phyloP scores from a whole-genome alignment of 2,113 vertebrate genomes.

The Peucedramus taeniatus region DNA sequence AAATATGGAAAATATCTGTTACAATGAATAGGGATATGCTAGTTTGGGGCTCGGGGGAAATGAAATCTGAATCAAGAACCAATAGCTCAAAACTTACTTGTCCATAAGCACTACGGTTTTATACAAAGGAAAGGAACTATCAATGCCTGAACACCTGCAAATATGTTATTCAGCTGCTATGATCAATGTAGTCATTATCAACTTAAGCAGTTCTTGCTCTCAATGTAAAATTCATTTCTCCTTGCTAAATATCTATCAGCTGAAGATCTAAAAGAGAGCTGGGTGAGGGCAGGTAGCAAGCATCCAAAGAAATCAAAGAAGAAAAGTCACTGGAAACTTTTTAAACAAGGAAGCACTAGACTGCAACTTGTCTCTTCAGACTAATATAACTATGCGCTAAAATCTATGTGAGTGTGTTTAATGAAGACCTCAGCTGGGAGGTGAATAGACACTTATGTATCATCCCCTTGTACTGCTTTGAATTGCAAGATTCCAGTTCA shows the following conservation, averaged over 20 bases:
- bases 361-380: neutral
- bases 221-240: neutral
- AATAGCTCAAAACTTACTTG: neutral
- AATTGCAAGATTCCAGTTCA: constrained; percentile 34
- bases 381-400: neutral
- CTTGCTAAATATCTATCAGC: neutral
- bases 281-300: neutral
- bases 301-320: neutral
- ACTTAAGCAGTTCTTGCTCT: neutral
- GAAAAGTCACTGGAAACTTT: neutral
- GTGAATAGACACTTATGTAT: neutral
- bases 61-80: neutral
- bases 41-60: neutral
- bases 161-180: neutral
- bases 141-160: neutral
- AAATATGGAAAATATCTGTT: neutral
- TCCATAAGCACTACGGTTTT: neutral
- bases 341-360: constrained; percentile 1
- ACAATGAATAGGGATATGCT: neutral
- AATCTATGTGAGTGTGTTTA: neutral
- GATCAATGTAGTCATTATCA: constrained; percentile 40
- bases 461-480: constrained; percentile 5
- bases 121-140: neutral
- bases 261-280: neutral
- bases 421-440: neutral